Conservation (phyloP, 2,113 vertebrate genomes). For the Craseonycteris thonglongyai region DNA sequence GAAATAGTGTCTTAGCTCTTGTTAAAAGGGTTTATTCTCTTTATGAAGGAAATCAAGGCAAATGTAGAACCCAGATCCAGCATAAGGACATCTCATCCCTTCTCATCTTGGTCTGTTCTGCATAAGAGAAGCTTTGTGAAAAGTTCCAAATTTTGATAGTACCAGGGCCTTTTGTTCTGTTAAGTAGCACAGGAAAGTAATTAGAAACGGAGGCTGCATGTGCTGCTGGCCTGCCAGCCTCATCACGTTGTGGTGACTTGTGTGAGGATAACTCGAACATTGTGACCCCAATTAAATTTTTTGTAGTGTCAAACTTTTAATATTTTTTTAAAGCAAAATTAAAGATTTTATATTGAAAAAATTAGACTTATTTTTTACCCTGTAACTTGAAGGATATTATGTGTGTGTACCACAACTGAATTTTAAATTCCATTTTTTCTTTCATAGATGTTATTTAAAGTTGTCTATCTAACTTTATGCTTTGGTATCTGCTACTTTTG, state of each 20-base stretch:
- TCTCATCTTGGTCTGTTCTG: slow-evolving; percentile 37
- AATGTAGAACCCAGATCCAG: slow-evolving; percentile 37
- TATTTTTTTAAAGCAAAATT: slow-evolving; percentile 11
- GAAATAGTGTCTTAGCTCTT: slow-evolving; percentile 37
- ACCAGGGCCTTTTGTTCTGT: slow-evolving; percentile 48
- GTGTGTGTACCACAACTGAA: background rate
- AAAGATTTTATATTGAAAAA: slow-evolving; percentile 35
- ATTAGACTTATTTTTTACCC: background rate
- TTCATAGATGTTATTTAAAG: background rate
- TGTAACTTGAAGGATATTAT: background rate
- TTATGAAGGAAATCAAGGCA: slow-evolving; percentile 59
- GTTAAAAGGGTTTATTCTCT: slow-evolving; percentile 51
- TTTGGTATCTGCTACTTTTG: slow-evolving; percentile 1
- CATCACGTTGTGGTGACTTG: background rate
- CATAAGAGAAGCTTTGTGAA: slow-evolving; percentile 67
- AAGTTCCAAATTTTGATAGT: slow-evolving; percentile 53
- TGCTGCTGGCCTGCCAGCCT: background rate
- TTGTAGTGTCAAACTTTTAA: background rate
- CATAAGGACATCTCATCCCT: slow-evolving; percentile 45
- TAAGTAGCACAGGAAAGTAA: slow-evolving; percentile 71
- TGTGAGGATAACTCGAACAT: background rate
- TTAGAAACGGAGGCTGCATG: slow-evolving; percentile 41
- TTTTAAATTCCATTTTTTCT: slow-evolving; percentile 34
- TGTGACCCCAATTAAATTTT: slow-evolving; percentile 44
- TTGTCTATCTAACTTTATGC: background rate